These are phyloP conservation scores for Haliclona indistincta DNA, from an alignment of 37 sponge, comb jelly and placozoan species.

Conservation along the genomic window DNA sequence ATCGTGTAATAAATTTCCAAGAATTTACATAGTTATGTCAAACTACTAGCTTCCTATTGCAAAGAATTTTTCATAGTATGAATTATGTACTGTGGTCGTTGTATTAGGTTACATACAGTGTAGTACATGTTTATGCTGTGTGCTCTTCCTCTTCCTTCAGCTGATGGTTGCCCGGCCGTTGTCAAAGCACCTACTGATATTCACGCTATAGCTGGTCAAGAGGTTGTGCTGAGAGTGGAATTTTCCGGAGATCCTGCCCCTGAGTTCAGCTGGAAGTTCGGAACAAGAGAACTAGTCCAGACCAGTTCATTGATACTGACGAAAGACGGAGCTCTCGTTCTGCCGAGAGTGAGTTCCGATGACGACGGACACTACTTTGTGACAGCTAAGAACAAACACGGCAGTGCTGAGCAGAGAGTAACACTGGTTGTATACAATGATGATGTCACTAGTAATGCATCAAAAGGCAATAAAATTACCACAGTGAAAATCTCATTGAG, in stretches of 20 bases:
- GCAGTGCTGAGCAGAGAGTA: neutral
- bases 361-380: neutral
- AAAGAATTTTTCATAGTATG: no score
- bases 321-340: neutral
- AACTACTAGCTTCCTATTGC: no score
- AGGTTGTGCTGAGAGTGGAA: neutral
- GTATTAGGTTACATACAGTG: neutral
- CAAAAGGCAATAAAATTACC: neutral
- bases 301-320: neutral
- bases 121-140: no score
- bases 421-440: slow-evolving; percentile 3
- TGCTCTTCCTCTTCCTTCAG: neutral
- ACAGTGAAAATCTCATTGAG: neutral
- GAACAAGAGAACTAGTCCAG: neutral
- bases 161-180: neutral
- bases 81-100: no score
- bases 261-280: neutral
- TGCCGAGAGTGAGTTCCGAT: neutral
- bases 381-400: neutral
- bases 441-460: neutral
- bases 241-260: neutral
- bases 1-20: no score
- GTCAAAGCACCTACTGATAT: neutral
- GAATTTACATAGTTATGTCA: no score
- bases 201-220: slow-evolving; percentile 2